A percentile compares a stretch with the other conserved stretches of the same genome.
phyloP scores from a whole-genome alignment of 2,113 vertebrate species.

The Oreotragus oreotragus region DNA sequence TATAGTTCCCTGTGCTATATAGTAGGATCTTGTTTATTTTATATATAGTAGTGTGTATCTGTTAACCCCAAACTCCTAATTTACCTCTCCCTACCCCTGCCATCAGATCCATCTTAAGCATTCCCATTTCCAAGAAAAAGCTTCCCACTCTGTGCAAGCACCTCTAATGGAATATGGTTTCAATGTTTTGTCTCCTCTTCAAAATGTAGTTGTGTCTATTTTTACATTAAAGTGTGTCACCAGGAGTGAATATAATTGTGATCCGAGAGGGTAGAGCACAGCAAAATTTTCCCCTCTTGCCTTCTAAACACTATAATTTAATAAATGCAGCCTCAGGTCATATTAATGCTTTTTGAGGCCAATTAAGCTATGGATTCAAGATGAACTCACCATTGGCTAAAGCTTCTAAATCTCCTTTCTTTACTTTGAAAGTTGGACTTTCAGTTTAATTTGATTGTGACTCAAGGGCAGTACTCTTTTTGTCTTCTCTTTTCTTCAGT shows the following conservation, averaged over 20 bases:
- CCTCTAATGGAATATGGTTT: not conserved
- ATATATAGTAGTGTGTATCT: not conserved
- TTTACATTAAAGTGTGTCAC: slow-evolving; percentile 14
- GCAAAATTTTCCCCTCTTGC: not conserved
- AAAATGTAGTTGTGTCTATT: not conserved
- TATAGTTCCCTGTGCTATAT: not conserved
- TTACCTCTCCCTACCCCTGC: not conserved
- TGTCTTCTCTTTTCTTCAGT: not conserved
- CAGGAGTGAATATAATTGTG: not conserved
- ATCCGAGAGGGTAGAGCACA: not conserved
- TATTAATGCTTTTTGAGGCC: not conserved
- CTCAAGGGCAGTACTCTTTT: not conserved
- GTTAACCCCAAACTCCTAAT: not conserved
- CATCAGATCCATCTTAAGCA: not conserved
- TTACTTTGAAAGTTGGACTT: slow-evolving; percentile 11
- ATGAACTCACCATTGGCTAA: not conserved
- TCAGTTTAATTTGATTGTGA: not conserved
- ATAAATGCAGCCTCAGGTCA: not conserved
- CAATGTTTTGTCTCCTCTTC: not conserved
- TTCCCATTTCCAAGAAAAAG: not conserved
- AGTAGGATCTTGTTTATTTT: not conserved
- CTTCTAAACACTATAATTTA: not conserved
- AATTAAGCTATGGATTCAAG: not conserved
- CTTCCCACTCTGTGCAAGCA: not conserved
- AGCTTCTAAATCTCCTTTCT: not conserved